These are phyloP conservation scores for Sebastes diploproa DNA, from an alignment of 2,797 vertebrate genomes.

Conservation along the genomic window DNA sequence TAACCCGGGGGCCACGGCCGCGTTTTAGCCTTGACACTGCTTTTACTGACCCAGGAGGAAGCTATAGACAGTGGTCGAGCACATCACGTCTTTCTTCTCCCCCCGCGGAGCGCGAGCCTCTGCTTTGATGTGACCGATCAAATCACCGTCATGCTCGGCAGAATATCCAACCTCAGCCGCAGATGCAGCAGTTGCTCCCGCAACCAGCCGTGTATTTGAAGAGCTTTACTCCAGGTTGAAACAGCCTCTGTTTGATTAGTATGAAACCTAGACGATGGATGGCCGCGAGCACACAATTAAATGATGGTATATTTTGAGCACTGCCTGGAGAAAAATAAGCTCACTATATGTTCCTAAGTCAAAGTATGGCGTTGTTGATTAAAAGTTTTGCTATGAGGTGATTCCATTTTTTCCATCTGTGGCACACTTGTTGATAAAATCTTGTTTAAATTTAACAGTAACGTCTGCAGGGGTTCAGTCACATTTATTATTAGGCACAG, in stretches of 20 bases:
- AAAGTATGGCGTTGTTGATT: not conserved
- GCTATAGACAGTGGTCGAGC: conserved; percentile 56
- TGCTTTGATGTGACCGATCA: conserved; percentile 67
- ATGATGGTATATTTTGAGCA: not conserved
- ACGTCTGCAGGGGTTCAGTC: not conserved
- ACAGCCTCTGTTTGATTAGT: conserved; percentile 19
- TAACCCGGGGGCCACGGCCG: conserved; percentile 41
- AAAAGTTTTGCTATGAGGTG: not conserved
- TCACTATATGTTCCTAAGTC: not conserved
- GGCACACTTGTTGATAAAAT: not conserved
- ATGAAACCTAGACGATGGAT: not conserved
- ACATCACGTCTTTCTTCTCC: conserved; percentile 40
- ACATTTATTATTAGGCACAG: conserved; percentile 22
- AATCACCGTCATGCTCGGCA: conserved; percentile 57
- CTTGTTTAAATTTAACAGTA: not conserved
- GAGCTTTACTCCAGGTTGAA: conserved; percentile 19
- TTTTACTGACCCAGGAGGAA: conserved; percentile 49
- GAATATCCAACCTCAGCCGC: conserved; percentile 37
- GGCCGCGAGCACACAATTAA: not conserved
- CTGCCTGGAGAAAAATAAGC: not conserved
- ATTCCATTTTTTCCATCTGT: not conserved
- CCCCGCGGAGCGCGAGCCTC: conserved; percentile 15
- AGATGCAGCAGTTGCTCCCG: conserved; percentile 50
- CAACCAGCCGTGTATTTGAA: conserved; percentile 33
- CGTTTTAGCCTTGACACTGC: conserved; percentile 55